Conservation (phyloP, 2,113 vertebrate species). For the Pedionomus torquatus region DNA sequence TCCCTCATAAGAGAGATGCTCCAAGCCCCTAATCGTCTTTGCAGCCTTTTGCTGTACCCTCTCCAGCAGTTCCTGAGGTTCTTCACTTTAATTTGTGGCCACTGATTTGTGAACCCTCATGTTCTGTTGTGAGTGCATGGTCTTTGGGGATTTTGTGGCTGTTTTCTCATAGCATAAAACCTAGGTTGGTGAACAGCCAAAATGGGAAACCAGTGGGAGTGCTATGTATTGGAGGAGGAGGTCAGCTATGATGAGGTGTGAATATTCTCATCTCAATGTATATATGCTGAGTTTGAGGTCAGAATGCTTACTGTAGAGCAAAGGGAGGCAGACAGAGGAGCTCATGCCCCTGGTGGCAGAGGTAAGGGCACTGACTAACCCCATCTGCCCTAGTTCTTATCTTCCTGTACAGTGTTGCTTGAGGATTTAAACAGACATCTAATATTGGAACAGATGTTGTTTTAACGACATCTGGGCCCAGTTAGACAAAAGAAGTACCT, state of each 20-base stretch:
- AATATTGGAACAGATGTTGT: no score
- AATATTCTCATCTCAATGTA: neutral
- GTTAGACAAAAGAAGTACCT: neutral
- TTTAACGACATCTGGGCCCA: neutral
- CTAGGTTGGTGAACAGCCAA: neutral
- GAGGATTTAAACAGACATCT: neutral
- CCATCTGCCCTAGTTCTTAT: neutral
- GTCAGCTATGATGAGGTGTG: neutral
- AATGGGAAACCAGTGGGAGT: neutral
- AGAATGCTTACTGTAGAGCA: neutral
- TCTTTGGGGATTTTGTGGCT: neutral
- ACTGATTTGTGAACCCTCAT: neutral
- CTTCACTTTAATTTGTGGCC: neutral
- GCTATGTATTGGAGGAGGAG: neutral
- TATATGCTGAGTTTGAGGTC: neutral
- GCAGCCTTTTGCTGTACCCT: no score
- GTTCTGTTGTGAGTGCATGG: neutral
- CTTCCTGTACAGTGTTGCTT: neutral
- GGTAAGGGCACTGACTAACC: neutral
- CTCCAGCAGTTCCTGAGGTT: no score
- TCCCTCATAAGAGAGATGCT: no score
- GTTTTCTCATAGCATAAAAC: neutral
- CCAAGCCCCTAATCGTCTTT: no score
- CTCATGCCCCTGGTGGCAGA: neutral
- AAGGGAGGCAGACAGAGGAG: neutral